Evolutionary conservation across 2,113 vertebrate genomes (phyloP).

Genomic region (Neogale vison): DNA sequence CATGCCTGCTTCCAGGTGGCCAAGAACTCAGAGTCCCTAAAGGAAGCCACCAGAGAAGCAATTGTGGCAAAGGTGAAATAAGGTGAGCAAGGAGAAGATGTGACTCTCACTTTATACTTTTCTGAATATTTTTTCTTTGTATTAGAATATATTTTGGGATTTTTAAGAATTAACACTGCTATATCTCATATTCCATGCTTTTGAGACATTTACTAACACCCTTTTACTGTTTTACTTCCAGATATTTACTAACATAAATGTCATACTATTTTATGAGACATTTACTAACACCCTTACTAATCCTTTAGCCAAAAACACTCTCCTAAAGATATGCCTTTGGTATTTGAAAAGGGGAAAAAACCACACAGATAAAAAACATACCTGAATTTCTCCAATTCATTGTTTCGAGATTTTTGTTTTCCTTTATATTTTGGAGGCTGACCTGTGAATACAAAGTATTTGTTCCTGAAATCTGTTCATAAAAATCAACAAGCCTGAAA

Average conservation of each 20-base stretch:
- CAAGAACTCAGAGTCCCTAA: neutral
- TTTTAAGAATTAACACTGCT: neutral
- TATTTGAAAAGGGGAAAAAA: neutral
- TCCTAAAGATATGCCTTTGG: neutral
- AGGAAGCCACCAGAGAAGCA: neutral
- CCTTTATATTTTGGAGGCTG: conserved; percentile 78
- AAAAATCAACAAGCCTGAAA: neutral
- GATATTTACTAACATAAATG: too few relatives aligned
- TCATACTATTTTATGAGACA: too few relatives aligned
- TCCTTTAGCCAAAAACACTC: neutral
- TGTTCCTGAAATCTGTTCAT: conserved; percentile 47
- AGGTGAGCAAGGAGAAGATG: neutral
- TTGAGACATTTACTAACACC: neutral
- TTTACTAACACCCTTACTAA: neutral
- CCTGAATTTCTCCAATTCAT: conserved; percentile 80
- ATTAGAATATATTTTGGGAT: neutral
- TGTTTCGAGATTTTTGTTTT: conserved; percentile 74
- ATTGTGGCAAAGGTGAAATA: neutral
- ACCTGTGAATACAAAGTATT: conserved; percentile 76
- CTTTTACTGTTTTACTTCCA: too few relatives aligned
- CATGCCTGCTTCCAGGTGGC: neutral
- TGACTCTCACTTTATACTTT: neutral
- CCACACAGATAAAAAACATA: conserved; percentile 56
- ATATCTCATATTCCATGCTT: neutral
- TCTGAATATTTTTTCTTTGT: neutral